phyloP scores from a whole-genome alignment of 2,113 vertebrate species.

The Pycnonotus jocosus region DNA sequence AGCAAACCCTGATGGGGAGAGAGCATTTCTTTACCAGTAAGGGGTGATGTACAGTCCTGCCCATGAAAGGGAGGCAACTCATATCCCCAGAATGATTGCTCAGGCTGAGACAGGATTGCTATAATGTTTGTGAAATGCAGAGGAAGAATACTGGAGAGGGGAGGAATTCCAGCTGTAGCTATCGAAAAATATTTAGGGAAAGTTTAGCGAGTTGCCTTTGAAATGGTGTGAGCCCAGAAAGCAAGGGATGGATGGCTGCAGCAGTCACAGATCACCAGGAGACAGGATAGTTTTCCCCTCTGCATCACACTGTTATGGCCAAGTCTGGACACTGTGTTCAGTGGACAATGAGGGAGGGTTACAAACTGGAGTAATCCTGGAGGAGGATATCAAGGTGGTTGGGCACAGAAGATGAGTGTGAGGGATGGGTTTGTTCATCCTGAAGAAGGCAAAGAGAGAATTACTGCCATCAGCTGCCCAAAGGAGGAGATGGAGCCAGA shows the following conservation, averaged over 20 bases:
- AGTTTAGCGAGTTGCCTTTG: not conserved
- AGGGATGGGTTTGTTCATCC: not conserved
- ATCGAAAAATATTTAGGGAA: not conserved
- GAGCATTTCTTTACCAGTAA: not conserved
- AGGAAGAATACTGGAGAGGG: not conserved
- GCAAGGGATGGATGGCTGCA: not conserved
- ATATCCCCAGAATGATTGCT: not conserved
- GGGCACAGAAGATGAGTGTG: not conserved
- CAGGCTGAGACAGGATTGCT: not conserved
- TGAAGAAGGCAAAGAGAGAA: not conserved
- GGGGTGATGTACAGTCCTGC: not conserved
- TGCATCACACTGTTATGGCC: not conserved
- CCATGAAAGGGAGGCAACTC: no score
- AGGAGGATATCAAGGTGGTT: not conserved
- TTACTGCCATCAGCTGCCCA: not conserved
- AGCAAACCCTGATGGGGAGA: not conserved
- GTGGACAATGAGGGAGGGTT: not conserved
- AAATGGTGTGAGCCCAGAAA: not conserved
- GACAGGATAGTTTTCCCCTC: not conserved
- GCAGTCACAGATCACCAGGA: not conserved
- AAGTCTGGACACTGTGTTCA: not conserved
- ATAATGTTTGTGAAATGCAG: fast-evolving
- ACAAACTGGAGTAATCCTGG: not conserved
- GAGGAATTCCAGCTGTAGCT: not conserved
- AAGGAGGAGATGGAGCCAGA: not conserved